A percentile compares a stretch with the other conserved stretches of the same genome.
Conservation (phyloP, 2,113 vertebrate genomes). For the Kryptolebias marmoratus region DNA sequence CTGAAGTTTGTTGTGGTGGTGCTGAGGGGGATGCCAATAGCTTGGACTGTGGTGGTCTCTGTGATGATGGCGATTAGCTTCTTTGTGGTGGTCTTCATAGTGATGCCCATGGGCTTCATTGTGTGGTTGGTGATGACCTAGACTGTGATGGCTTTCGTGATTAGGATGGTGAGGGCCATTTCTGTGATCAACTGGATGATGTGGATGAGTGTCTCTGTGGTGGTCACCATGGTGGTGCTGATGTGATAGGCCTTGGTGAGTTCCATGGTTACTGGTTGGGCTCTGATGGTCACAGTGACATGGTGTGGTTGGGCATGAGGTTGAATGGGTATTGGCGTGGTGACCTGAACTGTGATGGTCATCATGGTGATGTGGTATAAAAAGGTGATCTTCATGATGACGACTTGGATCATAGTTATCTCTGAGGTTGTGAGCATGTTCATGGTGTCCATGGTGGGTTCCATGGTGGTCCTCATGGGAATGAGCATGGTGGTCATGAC, state of each 20-base stretch:
- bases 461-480: slow-evolving; percentile 1
- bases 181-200: not conserved
- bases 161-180: not conserved
- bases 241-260: not conserved
- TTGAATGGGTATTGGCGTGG: not conserved
- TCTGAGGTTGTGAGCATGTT: slow-evolving; percentile 8
- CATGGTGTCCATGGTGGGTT: slow-evolving; percentile 4
- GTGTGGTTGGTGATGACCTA: not conserved
- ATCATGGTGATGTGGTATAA: slow-evolving; percentile 9
- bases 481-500: slow-evolving; percentile 6
- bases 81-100: slow-evolving; percentile 21
- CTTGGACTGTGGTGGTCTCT: slow-evolving; percentile 14
- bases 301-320: not conserved
- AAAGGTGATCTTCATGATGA: slow-evolving; percentile 4
- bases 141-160: slow-evolving; percentile 5
- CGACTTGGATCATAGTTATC: not conserved
- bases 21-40: not conserved
- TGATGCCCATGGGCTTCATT: not conserved
- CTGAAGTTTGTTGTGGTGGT: slow-evolving; percentile 4
- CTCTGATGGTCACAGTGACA: slow-evolving; percentile 3
- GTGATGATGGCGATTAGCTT: slow-evolving; percentile 16
- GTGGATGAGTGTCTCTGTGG: slow-evolving; percentile 1
- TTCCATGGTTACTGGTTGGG: not conserved
- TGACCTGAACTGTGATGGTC: slow-evolving; percentile 18
- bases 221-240: slow-evolving; percentile 33